Evolutionary conservation across 2,888 invertebrate genomes (phyloP).

Genomic region (Eupeodes luniger): DNA sequence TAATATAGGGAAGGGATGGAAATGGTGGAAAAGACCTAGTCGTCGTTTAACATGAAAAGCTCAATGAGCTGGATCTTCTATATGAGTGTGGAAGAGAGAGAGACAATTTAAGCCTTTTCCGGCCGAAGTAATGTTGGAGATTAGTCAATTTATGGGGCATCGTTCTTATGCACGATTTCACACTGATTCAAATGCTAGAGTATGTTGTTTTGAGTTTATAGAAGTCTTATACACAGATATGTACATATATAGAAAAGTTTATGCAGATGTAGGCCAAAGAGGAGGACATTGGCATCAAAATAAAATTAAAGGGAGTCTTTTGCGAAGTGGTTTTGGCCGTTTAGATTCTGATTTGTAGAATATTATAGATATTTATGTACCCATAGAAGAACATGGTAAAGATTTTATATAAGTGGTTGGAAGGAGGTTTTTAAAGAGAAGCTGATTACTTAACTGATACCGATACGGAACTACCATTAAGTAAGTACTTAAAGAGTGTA

Average conservation of each 20-base stretch:
- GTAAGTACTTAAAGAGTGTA: neutral
- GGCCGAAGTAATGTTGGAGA: conserved; percentile 67
- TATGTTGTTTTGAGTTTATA: neutral
- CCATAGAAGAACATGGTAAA: neutral
- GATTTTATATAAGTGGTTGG: neutral
- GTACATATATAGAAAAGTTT: no score
- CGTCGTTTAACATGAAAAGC: conserved; percentile 42
- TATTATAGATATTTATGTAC: no score
- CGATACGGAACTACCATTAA: neutral
- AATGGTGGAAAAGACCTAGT: neutral
- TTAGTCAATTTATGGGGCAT: conserved; percentile 74
- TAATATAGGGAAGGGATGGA: neutral
- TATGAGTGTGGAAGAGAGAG: conserved; percentile 33
- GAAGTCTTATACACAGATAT: neutral
- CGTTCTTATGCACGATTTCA: conserved; percentile 70
- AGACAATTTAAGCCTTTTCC: conserved; percentile 67
- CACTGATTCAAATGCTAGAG: conserved; percentile 33
- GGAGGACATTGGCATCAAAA: conserved; percentile 60
- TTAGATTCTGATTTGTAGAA: conserved; percentile 51
- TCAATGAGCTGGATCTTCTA: conserved; percentile 58
- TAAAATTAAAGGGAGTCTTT: conserved; percentile 29
- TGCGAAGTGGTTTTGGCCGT: conserved; percentile 22
- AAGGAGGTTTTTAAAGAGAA: neutral
- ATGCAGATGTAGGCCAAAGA: conserved; percentile 52
- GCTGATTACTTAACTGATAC: neutral